Evolutionary conservation across 2,113 vertebrate species (phyloP), one percentile per base, ranked within the genome.

Genomic region (Tetraodon nigroviridis): DNA sequence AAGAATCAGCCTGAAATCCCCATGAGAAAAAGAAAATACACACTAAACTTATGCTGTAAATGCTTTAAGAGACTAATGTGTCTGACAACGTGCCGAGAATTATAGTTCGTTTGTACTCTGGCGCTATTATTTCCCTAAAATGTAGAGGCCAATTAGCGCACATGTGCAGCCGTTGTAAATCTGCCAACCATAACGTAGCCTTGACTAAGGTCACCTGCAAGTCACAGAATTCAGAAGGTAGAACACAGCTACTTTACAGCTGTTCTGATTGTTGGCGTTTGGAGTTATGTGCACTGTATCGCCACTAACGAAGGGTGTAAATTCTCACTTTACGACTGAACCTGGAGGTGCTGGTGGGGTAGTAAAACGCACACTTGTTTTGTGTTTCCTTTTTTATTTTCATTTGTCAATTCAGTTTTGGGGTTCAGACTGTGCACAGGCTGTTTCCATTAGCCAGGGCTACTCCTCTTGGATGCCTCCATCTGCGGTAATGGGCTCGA

Each of bases 281-380:
- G 86, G 89, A 92, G 84, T 90, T 90, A 91, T 90, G 88, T 89
- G 90, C 88, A 90, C 91, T 92, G 90, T 91, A 90, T 91, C 90
- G 87, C 84, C 84, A 62, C 88, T 92, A 92, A 92, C 91, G 90
- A 91, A 90, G 81, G 85, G 80, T 77, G 58, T 91, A 92, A 91
- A 91, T 92, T 89, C 86, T 90, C 79, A 67, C 84, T 90, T 91
- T 92, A 92, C 80, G 83, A 88, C 82, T 65, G 76, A 68, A 81
- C 85, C 81, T 91, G 5, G 22, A 17, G 5, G 50, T n/a, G n/a
- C n/a, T 10, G 83, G 84, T 76, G 77, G 78, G 79, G 78, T 83
- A 85, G 88, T 92, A 90, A 91, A 92, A 87, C 90, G 90, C 86
- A 85, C 85, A 64, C 86, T 90, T 90, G 90, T 89, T 83, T 48